Evolutionary conservation across 2,888 invertebrate species (phyloP), one percentile per base, ranked within the genome.

Genomic region (Ommatoiulus sabulosus): DNA sequence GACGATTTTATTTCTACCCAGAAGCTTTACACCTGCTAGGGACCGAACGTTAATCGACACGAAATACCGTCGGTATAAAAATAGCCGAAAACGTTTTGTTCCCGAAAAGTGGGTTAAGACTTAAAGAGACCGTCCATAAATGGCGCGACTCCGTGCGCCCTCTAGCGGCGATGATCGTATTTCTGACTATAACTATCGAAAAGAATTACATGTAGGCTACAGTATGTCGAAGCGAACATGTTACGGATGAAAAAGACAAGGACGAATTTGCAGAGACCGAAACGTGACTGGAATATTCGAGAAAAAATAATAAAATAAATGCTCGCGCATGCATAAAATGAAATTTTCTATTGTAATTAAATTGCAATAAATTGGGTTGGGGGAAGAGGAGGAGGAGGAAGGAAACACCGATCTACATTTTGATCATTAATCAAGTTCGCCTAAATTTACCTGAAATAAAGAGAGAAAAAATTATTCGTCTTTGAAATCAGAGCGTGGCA

Each of bases 401-500:
- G 12, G 10, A 12, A 35, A 2, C 35, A 35, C 80, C 80, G 35
- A 80, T n/a, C 63, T 63, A 63, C 63, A 63, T n/a, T n/a, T n/a
- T 17, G 17, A 63, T 35, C 80, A 35, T 80, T 80, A 80, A 80
- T 80, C 80, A 80, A 35, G 24, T 24, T 12, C 80, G 80, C 35
- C 80, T 80, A 10, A 35, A 80, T 80, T 80, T 35, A 35, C 80
- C 80, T 35, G 80, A 35, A 80, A 35, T 80, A 80, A 80, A 80
- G 35, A 52, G 35, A n/a, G 7, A 63, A n/a, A 17, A 63, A 63
- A 63, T n/a, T 17, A 17, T 2, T 80, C 24, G 72, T 35, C 80
- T 80, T 35, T 80, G 20, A 80, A 80, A 80, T 80, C 80, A 80
- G 80, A 80, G 80, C 80, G 80, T 80, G 80, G 80, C 80, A 80